Base-by-base conservation (phyloP, 2,113 vertebrate genomes). In the Dicerorhinus sumatrensis region DNA sequence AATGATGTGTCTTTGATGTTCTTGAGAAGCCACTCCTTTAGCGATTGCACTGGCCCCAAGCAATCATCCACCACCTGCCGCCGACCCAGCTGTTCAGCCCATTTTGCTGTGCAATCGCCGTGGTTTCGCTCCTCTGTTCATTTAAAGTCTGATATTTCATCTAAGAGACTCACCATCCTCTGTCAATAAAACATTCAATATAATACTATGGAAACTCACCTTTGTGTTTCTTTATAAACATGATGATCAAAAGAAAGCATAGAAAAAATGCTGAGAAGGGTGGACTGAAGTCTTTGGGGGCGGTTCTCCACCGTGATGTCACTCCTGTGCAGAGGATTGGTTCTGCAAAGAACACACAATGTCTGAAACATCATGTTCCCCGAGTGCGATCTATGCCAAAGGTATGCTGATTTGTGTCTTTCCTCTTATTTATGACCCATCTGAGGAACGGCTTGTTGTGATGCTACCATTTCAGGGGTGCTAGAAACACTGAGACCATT, bases 1-100 rank as follows among this genome's bases (percentile, higher is more conserved):
- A 97, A 97, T 96, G 97, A 51, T 73, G 33, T 65, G 79, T 76
- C 89, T 98, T 98, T 98, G 86, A 97, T 97, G 96, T 97, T 96
- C 65, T 83, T 27, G 67, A 98, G 80, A 93, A 98, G 97, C 84
- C 75, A 54, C 87, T 0, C 72, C 89, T 76, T 98, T 98, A 97
- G 96, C 97, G 97, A 97, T 91, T n/a, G 9, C 83, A 51, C 96
- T 76, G 96, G 69, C 93, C 95, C 36, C 2, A 23, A 95, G 98
- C 90, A 58, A 31, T 81, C 92, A 72, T 95, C 98, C 91, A 88
- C 77, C n/a, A 33, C 96, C 91, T 96, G 96, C 97, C 92, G 95
- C 93, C 39, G 27, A 94, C 8, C 0, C 86, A 81, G 98, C 94
- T 96, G 91, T 95, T 98, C 86, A 84, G 96, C 96, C 39, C 82